Percentiles rank a stretch among this genome's conserved stretches.
phyloP scores from a whole-genome alignment of 2,888 invertebrate species.

The Anagyrus pseudococci region DNA sequence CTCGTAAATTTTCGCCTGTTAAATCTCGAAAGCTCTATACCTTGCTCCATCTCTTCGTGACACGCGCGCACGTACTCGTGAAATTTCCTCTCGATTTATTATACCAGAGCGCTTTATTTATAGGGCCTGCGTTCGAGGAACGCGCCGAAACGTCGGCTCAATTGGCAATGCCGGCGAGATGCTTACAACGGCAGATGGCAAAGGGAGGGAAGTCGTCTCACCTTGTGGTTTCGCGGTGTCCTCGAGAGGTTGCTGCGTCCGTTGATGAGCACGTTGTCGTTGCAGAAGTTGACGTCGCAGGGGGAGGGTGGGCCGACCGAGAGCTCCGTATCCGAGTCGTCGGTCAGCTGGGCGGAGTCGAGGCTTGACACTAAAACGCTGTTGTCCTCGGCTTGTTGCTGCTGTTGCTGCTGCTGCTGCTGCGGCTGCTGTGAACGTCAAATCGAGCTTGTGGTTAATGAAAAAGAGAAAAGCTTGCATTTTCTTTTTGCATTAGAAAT shows the following conservation, averaged over 20 bases:
- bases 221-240: slow-evolving; percentile 69
- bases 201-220: slow-evolving; percentile 49
- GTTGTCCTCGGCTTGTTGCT: slow-evolving; percentile 67
- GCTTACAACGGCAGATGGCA: background rate
- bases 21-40: too few relatives aligned
- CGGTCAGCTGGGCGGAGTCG: slow-evolving; percentile 70
- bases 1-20: too few relatives aligned
- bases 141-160: too few relatives aligned
- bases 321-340: slow-evolving; percentile 66
- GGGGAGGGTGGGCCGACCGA: slow-evolving; percentile 77
- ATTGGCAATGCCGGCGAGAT: too few relatives aligned
- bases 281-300: slow-evolving; percentile 82
- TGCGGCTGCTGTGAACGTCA: background rate
- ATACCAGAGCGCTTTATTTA: too few relatives aligned
- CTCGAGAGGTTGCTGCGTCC: slow-evolving; percentile 83
- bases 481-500: background rate
- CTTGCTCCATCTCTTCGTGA: too few relatives aligned
- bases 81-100: too few relatives aligned
- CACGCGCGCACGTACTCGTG: too few relatives aligned
- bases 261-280: slow-evolving; percentile 90
- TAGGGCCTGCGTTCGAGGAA: too few relatives aligned
- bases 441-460: background rate
- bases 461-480: background rate
- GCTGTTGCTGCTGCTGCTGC: background rate
- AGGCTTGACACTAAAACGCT: slow-evolving; percentile 69